phyloP scores from a whole-genome alignment of 2,113 vertebrate genomes.

The Sphaerodactylus townsendi region DNA sequence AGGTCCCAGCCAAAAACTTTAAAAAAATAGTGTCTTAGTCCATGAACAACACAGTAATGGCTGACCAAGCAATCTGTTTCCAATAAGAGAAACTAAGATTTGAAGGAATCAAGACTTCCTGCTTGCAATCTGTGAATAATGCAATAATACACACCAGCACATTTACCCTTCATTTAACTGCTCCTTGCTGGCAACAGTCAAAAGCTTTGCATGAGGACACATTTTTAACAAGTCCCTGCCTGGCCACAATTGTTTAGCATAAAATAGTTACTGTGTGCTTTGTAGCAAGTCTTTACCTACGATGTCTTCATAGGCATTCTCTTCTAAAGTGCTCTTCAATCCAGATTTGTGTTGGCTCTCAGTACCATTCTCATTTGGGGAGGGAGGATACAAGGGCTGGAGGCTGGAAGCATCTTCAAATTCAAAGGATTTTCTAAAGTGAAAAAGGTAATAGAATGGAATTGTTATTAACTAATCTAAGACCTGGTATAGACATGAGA shows the following conservation, averaged over 20 bases:
- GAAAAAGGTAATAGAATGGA: constrained; percentile 39
- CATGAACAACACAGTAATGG: constrained; percentile 40
- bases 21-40: constrained; percentile 32
- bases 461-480: constrained; percentile 25
- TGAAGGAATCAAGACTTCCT: constrained; percentile 37
- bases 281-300: constrained; percentile 83
- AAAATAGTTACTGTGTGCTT: not conserved
- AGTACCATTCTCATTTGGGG: constrained; percentile 92
- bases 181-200: constrained; percentile 18
- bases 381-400: constrained; percentile 86
- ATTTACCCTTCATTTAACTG: constrained; percentile 28
- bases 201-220: not conserved
- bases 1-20: constrained; percentile 31
- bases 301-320: constrained; percentile 98
- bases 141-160: constrained; percentile 2
- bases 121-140: not conserved
- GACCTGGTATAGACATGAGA: not conserved
- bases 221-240: not conserved
- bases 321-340: constrained; percentile 97
- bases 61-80: constrained; percentile 40
- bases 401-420: constrained; percentile 90
- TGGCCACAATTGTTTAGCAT: not conserved
- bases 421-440: constrained; percentile 89
- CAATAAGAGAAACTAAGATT: not conserved
- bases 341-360: constrained; percentile 83